Evolutionary conservation across 2,113 vertebrate genomes (phyloP).

Genomic region (Mus pahari): DNA sequence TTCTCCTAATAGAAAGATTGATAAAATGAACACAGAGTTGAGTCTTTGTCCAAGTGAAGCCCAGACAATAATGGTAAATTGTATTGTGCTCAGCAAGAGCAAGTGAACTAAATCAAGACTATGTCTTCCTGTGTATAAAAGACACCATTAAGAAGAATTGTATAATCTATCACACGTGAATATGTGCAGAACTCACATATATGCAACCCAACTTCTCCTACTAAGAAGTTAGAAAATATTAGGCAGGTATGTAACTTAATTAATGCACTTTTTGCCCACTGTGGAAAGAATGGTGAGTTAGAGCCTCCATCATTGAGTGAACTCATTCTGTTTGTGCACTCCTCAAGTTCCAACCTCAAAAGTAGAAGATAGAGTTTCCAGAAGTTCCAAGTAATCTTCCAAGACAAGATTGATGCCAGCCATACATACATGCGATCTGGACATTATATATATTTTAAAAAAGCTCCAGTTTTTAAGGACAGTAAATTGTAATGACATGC

Average conservation of each 20-base stretch:
- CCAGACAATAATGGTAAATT: neutral
- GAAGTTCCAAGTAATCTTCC: too few relatives aligned
- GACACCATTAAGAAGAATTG: neutral
- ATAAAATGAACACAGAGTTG: neutral
- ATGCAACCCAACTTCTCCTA: neutral
- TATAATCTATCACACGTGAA: neutral
- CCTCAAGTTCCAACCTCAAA: too few relatives aligned
- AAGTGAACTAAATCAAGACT: neutral
- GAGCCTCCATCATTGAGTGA: too few relatives aligned
- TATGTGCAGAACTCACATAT: neutral
- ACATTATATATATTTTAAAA: neutral
- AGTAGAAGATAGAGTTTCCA: too few relatives aligned
- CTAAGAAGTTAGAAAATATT: neutral
- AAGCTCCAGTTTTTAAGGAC: neutral
- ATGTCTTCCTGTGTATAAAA: neutral
- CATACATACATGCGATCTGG: neutral
- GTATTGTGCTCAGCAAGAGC: neutral
- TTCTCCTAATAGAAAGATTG: neutral
- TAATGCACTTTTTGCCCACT: too few relatives aligned
- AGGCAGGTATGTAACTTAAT: too few relatives aligned
- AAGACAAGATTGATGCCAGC: too few relatives aligned
- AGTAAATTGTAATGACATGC: neutral
- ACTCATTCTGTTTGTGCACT: too few relatives aligned
- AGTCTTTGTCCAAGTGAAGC: neutral
- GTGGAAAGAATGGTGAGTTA: too few relatives aligned